Percentiles rank a stretch among this genome's conserved stretches.
phyloP scores from a whole-genome alignment of 1,140 invertebrate genomes.

The silkworm (Bombyx mori) region DNA sequence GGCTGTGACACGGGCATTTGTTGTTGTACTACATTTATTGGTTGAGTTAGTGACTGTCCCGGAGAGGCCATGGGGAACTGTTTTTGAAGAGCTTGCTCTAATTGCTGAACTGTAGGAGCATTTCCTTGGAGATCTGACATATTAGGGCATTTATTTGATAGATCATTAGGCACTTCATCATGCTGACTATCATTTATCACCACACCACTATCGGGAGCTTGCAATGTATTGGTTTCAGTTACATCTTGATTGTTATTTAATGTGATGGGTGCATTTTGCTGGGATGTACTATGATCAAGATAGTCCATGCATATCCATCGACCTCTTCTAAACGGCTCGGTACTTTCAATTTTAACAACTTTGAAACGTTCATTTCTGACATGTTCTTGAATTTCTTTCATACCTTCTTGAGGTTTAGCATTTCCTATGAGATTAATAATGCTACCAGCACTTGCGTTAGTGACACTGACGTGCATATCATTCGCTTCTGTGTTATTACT shows the following conservation, averaged over 20 bases:
- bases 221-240: slow-evolving; percentile 44
- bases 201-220: slow-evolving; percentile 65
- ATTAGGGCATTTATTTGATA: slow-evolving; percentile 48
- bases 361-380: slow-evolving; percentile 90
- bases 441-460: slow-evolving; percentile 74
- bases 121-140: slow-evolving; percentile 55
- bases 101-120: slow-evolving; percentile 54
- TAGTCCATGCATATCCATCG: slow-evolving; percentile 97
- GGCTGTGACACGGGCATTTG: slow-evolving; percentile 62
- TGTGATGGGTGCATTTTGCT: slow-evolving; percentile 64
- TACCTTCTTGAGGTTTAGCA: slow-evolving; percentile 75
- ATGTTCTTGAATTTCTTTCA: slow-evolving; percentile 80
- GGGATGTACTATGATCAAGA: slow-evolving; percentile 85
- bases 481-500: slow-evolving; percentile 66
- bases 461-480: slow-evolving; percentile 76
- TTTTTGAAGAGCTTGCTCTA: slow-evolving; percentile 61
- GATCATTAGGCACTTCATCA: slow-evolving; percentile 62
- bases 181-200: slow-evolving; percentile 58
- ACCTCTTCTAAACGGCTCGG: slow-evolving; percentile 93
- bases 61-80: slow-evolving; percentile 68
- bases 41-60: slow-evolving; percentile 65
- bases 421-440: slow-evolving; percentile 77
- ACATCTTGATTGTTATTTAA: slow-evolving; percentile 66
- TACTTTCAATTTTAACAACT: slow-evolving; percentile 96
- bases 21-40: slow-evolving; percentile 64